Conservation (phyloP, 2,797 vertebrate genomes). For the Ispidina picta region DNA sequence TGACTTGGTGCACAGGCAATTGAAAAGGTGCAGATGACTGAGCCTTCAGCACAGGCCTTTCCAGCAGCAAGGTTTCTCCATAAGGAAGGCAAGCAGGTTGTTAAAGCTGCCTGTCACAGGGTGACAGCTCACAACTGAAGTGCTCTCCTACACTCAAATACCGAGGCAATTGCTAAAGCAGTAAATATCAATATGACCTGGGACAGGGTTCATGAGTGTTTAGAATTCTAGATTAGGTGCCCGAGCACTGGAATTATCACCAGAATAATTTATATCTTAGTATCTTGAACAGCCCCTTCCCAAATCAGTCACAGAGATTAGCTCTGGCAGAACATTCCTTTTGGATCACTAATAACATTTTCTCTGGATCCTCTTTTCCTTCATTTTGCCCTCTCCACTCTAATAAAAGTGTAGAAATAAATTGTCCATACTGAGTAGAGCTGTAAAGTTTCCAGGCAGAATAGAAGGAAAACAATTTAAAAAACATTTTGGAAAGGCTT, state of each 20-base stretch:
- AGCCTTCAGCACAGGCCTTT: neutral
- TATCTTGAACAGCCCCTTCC: constrained; percentile 43
- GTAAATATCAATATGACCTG: neutral
- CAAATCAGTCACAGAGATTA: constrained; percentile 33
- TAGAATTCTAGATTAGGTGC: neutral
- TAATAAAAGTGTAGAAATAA: constrained; percentile 64
- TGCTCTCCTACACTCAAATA: neutral
- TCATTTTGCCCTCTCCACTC: constrained; percentile 56
- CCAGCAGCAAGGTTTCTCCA: neutral
- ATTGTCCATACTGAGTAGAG: constrained; percentile 19
- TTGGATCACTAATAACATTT: constrained; percentile 65
- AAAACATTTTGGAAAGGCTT: neutral
- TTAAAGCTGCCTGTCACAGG: constrained; percentile 7
- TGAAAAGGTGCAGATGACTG: constrained; percentile 8
- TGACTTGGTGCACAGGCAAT: neutral
- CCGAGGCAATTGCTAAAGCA: neutral
- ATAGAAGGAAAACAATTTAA: neutral
- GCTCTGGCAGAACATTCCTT: constrained; percentile 48
- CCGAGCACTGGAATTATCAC: constrained; percentile 11
- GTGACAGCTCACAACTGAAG: neutral
- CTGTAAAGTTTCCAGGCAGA: constrained; percentile 34
- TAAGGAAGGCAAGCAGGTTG: neutral
- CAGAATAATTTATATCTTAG: constrained; percentile 29
- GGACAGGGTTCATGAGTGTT: neutral
- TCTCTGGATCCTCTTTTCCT: constrained; percentile 23